Evolutionary conservation across 2,113 vertebrate species (phyloP).

Genomic region (Geococcyx californianus): DNA sequence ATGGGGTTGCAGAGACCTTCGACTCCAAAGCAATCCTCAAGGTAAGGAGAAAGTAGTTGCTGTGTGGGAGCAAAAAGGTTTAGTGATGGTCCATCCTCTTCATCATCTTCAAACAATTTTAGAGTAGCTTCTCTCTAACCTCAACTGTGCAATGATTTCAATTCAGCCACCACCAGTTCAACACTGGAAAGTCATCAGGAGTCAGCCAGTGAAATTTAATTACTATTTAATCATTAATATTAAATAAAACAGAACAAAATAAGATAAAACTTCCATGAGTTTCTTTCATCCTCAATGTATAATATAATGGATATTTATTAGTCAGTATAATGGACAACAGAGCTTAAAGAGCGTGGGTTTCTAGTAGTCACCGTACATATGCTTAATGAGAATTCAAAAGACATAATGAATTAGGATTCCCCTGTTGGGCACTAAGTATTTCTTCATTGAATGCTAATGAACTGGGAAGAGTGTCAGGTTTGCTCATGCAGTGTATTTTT

Average conservation of each 20-base stretch:
- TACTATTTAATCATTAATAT: not conserved
- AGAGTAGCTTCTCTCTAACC: not conserved
- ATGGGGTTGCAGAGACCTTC: not conserved
- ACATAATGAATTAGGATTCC: conserved; percentile 61
- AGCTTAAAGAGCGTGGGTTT: conserved; percentile 10
- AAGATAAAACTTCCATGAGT: not conserved
- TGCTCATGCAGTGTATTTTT: not conserved
- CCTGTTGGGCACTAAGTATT: conserved; percentile 48
- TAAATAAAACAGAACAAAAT: too few relatives aligned
- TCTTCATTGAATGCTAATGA: conserved; percentile 68
- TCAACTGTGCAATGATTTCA: not conserved
- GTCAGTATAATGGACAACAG: not conserved
- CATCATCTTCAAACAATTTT: not conserved
- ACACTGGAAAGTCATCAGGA: not conserved
- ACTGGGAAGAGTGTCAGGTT: conserved; percentile 37
- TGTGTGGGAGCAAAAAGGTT: too few relatives aligned
- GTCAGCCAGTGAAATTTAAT: conserved; percentile 13
- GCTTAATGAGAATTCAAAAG: conserved; percentile 61
- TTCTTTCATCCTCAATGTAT: not conserved
- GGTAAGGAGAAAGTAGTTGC: not conserved
- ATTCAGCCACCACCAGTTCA: not conserved
- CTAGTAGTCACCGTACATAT: not conserved
- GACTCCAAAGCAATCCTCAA: accelerated
- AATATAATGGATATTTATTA: conserved; percentile 17
- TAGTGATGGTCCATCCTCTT: not conserved